These are phyloP conservation scores for Melanophora roralis DNA, from an alignment of 2,888 invertebrate genomes.

Conservation along the genomic window DNA sequence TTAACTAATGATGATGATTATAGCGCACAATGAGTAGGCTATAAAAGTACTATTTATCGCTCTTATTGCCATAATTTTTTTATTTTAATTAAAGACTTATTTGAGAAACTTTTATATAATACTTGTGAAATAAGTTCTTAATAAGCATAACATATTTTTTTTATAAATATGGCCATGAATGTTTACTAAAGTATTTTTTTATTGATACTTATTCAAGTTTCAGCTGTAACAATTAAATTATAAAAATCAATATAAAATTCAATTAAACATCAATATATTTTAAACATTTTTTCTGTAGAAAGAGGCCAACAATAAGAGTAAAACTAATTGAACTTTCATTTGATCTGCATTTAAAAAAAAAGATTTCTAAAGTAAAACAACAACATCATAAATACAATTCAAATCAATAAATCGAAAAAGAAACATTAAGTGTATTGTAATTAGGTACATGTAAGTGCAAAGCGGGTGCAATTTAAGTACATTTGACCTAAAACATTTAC, in stretches of 20 bases:
- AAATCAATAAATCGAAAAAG: slow-evolving; percentile 24
- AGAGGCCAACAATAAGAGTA: slow-evolving; percentile 21
- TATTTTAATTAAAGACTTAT: too few relatives aligned
- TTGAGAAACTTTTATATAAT: too few relatives aligned
- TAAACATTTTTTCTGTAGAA: background rate
- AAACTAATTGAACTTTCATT: slow-evolving; percentile 53
- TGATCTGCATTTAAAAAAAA: slow-evolving; percentile 35
- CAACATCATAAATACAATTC: background rate
- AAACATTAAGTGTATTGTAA: slow-evolving; percentile 38
- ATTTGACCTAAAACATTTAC: slow-evolving; percentile 50
- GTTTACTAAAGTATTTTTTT: too few relatives aligned
- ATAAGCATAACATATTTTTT: too few relatives aligned
- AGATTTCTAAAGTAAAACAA: background rate
- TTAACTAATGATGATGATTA: too few relatives aligned
- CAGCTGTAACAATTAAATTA: too few relatives aligned
- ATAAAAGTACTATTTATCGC: too few relatives aligned
- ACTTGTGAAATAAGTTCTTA: too few relatives aligned
- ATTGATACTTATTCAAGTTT: too few relatives aligned
- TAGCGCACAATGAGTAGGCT: too few relatives aligned
- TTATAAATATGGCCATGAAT: too few relatives aligned
- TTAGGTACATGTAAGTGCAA: slow-evolving; percentile 54
- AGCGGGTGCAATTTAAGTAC: slow-evolving; percentile 62
- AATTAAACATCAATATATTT: background rate
- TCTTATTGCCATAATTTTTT: too few relatives aligned
- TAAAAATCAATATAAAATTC: background rate